These are phyloP conservation scores for Penaeus japonicus DNA, from an alignment of 1,140 invertebrate genomes.

Conservation along the genomic window DNA sequence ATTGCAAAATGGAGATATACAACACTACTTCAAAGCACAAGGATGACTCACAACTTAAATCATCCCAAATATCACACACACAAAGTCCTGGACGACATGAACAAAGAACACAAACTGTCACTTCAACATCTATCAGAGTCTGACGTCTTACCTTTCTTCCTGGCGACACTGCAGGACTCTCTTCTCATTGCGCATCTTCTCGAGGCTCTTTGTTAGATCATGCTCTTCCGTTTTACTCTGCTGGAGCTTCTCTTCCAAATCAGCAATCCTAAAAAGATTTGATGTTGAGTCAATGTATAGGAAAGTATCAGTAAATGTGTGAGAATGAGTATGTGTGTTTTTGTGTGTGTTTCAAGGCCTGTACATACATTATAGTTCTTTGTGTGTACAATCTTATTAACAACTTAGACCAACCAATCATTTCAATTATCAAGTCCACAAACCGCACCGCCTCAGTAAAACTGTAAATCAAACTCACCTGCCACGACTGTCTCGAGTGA, in stretches of 20 bases:
- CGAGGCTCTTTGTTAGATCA: background rate
- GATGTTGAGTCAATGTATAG: background rate
- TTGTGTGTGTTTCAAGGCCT: no score
- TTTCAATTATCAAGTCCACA: background rate
- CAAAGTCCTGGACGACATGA: background rate
- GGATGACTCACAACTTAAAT: no score
- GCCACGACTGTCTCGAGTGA: background rate
- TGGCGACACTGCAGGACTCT: background rate
- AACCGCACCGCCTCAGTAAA: no score
- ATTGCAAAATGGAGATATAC: no score
- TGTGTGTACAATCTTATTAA: no score
- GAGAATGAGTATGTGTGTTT: no score
- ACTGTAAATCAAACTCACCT: background rate
- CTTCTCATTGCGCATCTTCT: slow-evolving; percentile 8
- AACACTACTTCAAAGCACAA: no score
- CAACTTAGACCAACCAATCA: no score
- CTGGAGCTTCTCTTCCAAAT: background rate
- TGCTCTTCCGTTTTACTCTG: background rate
- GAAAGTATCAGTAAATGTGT: no score
- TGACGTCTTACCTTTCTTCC: background rate
- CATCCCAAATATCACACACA: background rate
- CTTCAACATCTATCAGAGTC: background rate
- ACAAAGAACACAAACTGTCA: background rate
- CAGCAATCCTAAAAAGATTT: background rate
- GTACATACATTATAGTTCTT: no score